Evolutionary conservation across 1,140 invertebrate genomes (phyloP), one percentile per base, ranked within the genome.

Genomic region (Lepidurus couesii): DNA sequence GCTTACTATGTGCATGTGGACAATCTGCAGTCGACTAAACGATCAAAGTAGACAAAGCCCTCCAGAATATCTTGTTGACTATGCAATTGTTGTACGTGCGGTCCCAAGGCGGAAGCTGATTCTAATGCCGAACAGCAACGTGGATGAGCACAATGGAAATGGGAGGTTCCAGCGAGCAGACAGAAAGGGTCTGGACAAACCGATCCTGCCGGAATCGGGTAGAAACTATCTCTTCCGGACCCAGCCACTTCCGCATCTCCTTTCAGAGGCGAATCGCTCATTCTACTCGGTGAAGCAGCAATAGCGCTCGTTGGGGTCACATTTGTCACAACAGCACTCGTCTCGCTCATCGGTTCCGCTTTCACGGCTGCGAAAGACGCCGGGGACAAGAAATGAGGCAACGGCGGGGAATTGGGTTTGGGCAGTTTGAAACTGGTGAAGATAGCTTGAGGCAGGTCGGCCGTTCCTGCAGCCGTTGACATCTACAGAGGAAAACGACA

Each of bases 341-440:
- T n/a, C 34, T 75, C 44, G 44, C 34, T 42, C 24, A 77, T 65
- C 11, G 53, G 75, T 47, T 76, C 78, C 13, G 65, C 75, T 73
- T 75, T 79, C 13, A 44, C 77, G n/a, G 43, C 74, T 5, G 78
- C 78, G 42, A 76, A 78, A n/a, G 81, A 77, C 26, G 78, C 77
- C 42, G 78, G 24, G 9, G 81, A 77, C 4, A 81, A 81, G 26
- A 81, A 79, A 75, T 44, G 73, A 73, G 26, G 79, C 79, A 74
- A 80, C 78, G 80, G 80, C 74, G 77, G 81, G 74, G 81, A 80
- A 73, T 43, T 73, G 34, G 84, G 83, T 86, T 95, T 95, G 24
- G 94, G 94, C 78, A 96, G 86, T 84, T 96, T 96, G 83, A 96
- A 96, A 81, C 93, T 95, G 42, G 94, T 95, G 84, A 96, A 96